Evolutionary conservation across 1,140 invertebrate species (phyloP), one percentile per base, ranked within the genome.

Genomic region (Homalodisca vitripennis): DNA sequence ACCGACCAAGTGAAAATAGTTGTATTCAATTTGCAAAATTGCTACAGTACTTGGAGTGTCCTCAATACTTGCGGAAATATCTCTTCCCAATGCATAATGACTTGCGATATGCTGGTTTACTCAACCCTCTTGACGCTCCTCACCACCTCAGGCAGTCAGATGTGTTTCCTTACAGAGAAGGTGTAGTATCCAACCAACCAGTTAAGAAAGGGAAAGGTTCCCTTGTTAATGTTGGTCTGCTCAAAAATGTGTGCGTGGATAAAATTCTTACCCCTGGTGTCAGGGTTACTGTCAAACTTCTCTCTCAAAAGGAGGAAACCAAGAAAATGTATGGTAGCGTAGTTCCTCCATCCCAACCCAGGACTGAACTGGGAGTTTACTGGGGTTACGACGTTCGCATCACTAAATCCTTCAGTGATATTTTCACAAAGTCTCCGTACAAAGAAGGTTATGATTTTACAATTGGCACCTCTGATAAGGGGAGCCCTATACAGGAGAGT

Each of bases 331-430:
- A 22, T 74, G 96, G 94, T 1, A 82, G 82, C 64, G 85, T 97
- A 60, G 95, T 98, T 0, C 85, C 93, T 22, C 90, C 96, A 0
- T 80, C 82, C 46, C 82, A 85, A 67, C 96, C 97, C 1, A 84
- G 88, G 74, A 84, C 84, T 31, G 86, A 94, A 77, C 86, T 83
- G 12, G 95, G 94, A 3, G 82, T 93, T 14, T 99, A 98, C 79
- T 99, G 97, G 97, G 98, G 98, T 20, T 99, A 99, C 76, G 86
- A 83, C 71, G 93, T 98, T 0, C 84, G 94, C 75, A 83, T 97
- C 71, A 95, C 94, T 0, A 87, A 87, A 70, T 89, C 86, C 70
- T 78, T 99, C 2, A 88, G 88, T 1, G 86, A 92, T 78, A 88
- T 97, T n/a, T 92, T 99, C 77, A 88, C 88, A 12, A 89, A 93